Base-by-base conservation (phyloP, 2,888 invertebrate genomes). In the Buathra laborator region DNA sequence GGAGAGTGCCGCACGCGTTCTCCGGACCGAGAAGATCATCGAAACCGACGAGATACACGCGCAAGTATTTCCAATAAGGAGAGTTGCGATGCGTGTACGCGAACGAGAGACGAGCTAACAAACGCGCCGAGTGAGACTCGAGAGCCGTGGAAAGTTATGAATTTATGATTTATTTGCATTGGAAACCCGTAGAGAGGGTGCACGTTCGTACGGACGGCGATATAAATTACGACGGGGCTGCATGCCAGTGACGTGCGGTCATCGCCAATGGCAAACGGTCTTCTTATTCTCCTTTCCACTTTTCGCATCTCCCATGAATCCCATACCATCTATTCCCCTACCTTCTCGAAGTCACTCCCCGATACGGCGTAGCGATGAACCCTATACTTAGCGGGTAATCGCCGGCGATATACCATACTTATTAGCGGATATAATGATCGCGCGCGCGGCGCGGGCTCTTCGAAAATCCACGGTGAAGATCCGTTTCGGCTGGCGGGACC, bases 311-410 rank as follows among this genome's bases (percentile, higher is more conserved):
- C 74, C 77, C 59, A 75, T 62, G 78, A 46, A 37, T 66, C 44
- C 51, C 75, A 32, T 48, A n/a, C 75, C 59, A 12, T 64, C 64
- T 75, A 62, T 59, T 10, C 56, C n/a, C 29, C 46, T 53, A 14
- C 7, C 44, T 16, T 44, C 44, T 32, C 19, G 56, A 59, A 46
- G 43, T 56, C 56, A 68, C 51, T 53, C 66, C 76, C 76, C 71
- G 83, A 80, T 83, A 83, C 83, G 75, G 32, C 74, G 51, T 51
- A 79, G 32, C 14, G 19, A 62, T 62, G 56, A 82, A 92, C 90
- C 92, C 92, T 92, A 92, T 92, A 92, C 92, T 92, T 92, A 92
- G 89, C 89, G 91, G 91, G 92, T 92, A 92, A 92, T 92, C 91
- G 91, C 91, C 90, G 91, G 84, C 92, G 91, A 92, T 92, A 92